phyloP scores from a whole-genome alignment of 2,888 invertebrate species.

The Polydrusus tereticollis region DNA sequence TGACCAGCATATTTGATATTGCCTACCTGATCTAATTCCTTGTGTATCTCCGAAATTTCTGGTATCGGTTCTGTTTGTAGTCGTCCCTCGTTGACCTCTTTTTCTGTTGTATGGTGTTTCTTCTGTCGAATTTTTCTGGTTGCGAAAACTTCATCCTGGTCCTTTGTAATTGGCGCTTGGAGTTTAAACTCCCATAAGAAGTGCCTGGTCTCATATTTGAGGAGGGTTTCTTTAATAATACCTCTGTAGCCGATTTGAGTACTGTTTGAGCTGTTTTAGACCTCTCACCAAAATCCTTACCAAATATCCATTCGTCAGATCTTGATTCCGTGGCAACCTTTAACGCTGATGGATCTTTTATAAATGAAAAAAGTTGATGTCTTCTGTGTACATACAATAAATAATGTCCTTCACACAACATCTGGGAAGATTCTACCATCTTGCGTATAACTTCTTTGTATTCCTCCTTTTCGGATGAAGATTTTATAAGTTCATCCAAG shows the following conservation, averaged over 20 bases:
- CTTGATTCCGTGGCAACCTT: background rate
- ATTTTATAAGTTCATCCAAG: background rate
- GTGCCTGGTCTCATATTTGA: conserved; percentile 6
- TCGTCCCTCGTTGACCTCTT: conserved; percentile 16
- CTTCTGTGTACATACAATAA: conserved; percentile 5
- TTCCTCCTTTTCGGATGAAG: conserved; percentile 5
- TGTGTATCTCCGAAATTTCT: conserved; percentile 3
- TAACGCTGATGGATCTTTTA: conserved; percentile 2
- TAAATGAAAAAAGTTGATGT: conserved; percentile 2
- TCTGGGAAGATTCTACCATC: conserved; percentile 3
- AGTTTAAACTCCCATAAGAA: background rate
- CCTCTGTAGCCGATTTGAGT: conserved; percentile 2
- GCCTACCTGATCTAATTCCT: conserved; percentile 14
- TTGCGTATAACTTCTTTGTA: conserved; percentile 3
- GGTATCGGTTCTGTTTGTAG: conserved; percentile 1
- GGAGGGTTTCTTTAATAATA: background rate
- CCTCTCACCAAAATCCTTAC: conserved; percentile 1
- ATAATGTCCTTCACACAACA: conserved; percentile 3
- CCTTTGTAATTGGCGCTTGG: conserved; percentile 10
- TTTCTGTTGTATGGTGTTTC: conserved; percentile 1
- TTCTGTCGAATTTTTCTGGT: background rate
- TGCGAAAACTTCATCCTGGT: conserved; percentile 17
- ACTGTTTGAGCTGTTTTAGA: conserved; percentile 5
- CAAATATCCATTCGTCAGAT: conserved; percentile 3
- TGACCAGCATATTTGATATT: conserved; percentile 1